phyloP scores from a whole-genome alignment of 2,888 invertebrate genomes.

The Napeogenes inachia region DNA sequence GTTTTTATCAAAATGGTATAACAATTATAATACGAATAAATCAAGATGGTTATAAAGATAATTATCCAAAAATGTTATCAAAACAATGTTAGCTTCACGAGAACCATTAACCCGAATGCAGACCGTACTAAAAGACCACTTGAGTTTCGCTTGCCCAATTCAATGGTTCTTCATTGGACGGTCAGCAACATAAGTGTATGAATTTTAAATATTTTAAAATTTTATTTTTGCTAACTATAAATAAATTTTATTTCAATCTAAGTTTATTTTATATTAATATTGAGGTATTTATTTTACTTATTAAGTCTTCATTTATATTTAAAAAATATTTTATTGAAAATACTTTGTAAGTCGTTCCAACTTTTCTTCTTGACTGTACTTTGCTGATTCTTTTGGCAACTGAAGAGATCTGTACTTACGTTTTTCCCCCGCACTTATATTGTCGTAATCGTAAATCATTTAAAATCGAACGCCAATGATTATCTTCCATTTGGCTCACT shows the following conservation, averaged over 20 bases:
- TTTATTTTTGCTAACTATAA: background rate
- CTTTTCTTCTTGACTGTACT: constrained; percentile 39
- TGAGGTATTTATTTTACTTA: background rate
- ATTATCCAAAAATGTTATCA: background rate
- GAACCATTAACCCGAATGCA: constrained; percentile 68
- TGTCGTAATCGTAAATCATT: constrained; percentile 66
- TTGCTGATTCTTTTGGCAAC: constrained; percentile 70
- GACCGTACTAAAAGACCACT: constrained; percentile 69
- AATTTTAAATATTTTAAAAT: constrained; percentile 5
- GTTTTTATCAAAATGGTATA: too few relatives aligned
- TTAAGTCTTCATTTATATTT: too few relatives aligned
- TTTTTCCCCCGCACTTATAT: constrained; percentile 60
- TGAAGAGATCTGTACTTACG: constrained; percentile 50
- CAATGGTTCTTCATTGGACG: constrained; percentile 57
- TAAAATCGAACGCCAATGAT: constrained; percentile 33
- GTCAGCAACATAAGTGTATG: constrained; percentile 35
- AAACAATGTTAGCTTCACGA: constrained; percentile 21
- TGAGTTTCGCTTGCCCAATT: constrained; percentile 67
- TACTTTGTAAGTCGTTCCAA: constrained; percentile 15
- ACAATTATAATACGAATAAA: too few relatives aligned
- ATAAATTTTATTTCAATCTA: too few relatives aligned
- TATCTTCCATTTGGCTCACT: constrained; percentile 30
- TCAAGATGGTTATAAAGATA: too few relatives aligned
- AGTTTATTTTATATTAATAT: background rate
- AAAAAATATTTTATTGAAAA: background rate